Base-by-base conservation (phyloP, 2,113 vertebrate genomes). In the Trogon surrucura region DNA sequence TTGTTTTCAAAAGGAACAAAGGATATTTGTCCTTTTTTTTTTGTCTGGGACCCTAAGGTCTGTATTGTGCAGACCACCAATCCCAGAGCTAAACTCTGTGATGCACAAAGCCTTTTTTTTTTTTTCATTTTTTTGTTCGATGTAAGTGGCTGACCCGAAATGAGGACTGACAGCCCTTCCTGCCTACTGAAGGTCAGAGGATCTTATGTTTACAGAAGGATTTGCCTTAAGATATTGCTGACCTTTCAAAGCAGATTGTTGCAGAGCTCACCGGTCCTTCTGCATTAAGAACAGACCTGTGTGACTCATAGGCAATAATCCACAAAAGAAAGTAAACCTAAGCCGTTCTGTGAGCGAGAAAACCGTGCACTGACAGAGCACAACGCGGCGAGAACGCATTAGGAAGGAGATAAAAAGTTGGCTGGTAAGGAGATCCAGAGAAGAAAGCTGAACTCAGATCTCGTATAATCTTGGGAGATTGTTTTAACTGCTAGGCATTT, bases 191-290 rank as follows among this genome's bases (percentile, higher is more conserved):
- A 96, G 93, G 94, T 96, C 81, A 96, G 91, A 84, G 56, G 26
- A 92, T 95, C 96, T 97, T 95, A 58, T 75, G 45, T 95, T 88
- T 96, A 72, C 72, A 53, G 94, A 93, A 95, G 91, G 95, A 97
- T 96, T 97, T 64, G 95, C 98, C 98, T 90, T 94, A 97, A 97
- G 98, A 96, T 96, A 95, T 69, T 92, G 91, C 71, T 90, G 97
- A 98, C 98, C 98, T 99, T 98, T 98, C 74, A 90, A 92, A 93
- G 95, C 34, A 81, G 84, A 89, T 92, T 58, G 65, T 71, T 95
- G 67, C 74, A 29, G 11, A 85, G 56, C 92, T 96, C 86, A 50
- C 73, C 0, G 5, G 78, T 92, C 60, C 82, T 88, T 57, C 60
- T 80, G 50, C 25, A 9, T 96, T 96, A 91, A 88, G 82, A 92